Percentiles rank a stretch among this genome's conserved stretches.
Evolutionary conservation across 2,797 vertebrate genomes (phyloP).

Genomic region (Siniperca scherzeri): DNA sequence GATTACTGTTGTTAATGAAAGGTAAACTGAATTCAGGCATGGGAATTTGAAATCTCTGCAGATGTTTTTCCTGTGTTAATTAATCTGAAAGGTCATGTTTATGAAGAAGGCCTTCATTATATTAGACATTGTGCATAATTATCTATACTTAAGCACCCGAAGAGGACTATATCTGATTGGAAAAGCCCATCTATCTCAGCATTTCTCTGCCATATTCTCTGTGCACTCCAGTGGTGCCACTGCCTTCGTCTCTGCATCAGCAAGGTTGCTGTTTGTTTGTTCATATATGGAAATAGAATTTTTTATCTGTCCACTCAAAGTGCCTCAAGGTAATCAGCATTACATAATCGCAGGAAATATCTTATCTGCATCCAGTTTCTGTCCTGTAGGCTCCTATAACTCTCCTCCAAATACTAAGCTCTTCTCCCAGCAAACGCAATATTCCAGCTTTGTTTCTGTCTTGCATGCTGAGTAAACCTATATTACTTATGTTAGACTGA

Average conservation of each 20-base stretch:
- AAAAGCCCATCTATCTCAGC: constrained; percentile 72
- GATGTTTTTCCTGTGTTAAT: constrained; percentile 23
- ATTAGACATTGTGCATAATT: neutral
- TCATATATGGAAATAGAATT: constrained; percentile 49
- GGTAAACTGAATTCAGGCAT: constrained; percentile 26
- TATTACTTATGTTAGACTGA: too few species aligned
- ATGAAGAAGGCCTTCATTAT: constrained; percentile 3
- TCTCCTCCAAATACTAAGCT: constrained; percentile 67
- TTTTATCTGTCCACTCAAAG: constrained; percentile 59
- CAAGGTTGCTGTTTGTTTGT: constrained; percentile 86
- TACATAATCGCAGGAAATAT: constrained; percentile 75
- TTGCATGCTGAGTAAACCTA: constrained; percentile 30
- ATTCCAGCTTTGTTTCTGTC: constrained; percentile 74
- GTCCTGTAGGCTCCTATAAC: constrained; percentile 69
- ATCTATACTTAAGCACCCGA: neutral
- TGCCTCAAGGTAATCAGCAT: constrained; percentile 61
- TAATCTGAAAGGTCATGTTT: constrained; percentile 6
- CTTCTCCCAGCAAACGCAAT: neutral
- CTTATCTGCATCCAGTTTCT: constrained; percentile 85
- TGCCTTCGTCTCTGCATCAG: constrained; percentile 82
- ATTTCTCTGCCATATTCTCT: constrained; percentile 80
- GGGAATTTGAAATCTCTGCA: neutral
- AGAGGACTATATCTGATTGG: neutral
- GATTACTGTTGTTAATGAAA: constrained; percentile 15
- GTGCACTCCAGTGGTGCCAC: constrained; percentile 80